A percentile compares a stretch with the other conserved stretches of the same genome.
phyloP scores from a whole-genome alignment of 35 echinoderm and acorn worm genomes.

The Amphiura filiformis region DNA sequence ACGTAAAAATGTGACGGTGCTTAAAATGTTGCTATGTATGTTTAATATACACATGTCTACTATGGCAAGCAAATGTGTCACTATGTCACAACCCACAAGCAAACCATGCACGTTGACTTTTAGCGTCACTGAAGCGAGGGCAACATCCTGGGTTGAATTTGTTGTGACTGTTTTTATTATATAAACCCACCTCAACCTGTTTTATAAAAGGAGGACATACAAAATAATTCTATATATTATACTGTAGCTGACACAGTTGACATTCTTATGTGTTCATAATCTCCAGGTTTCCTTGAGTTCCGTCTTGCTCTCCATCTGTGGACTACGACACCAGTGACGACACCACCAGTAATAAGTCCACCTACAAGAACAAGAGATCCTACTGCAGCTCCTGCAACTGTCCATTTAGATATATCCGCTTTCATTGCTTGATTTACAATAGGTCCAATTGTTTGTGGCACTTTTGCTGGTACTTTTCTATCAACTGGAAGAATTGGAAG shows the following conservation, averaged over 20 bases:
- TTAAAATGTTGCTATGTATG: too few relatives aligned
- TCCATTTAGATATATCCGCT: not conserved
- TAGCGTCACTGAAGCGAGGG: too few relatives aligned
- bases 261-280: not conserved
- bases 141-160: too few relatives aligned
- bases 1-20: too few relatives aligned
- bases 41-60: too few relatives aligned
- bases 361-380: not conserved
- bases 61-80: too few relatives aligned
- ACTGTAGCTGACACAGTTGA: not conserved
- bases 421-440: slow-evolving; percentile 11
- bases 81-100: too few relatives aligned
- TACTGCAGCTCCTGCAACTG: not conserved
- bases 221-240: too few relatives aligned
- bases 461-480: not conserved
- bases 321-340: not conserved
- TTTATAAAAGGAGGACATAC: too few relatives aligned
- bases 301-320: not conserved
- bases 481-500: not conserved
- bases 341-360: not conserved
- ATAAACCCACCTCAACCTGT: too few relatives aligned
- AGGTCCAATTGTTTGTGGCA: not conserved
- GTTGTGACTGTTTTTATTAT: too few relatives aligned
- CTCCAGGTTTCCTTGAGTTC: not conserved
- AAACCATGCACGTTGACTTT: too few relatives aligned